Conservation (phyloP, 1,140 invertebrate species). For the Sycophila sp. region DNA sequence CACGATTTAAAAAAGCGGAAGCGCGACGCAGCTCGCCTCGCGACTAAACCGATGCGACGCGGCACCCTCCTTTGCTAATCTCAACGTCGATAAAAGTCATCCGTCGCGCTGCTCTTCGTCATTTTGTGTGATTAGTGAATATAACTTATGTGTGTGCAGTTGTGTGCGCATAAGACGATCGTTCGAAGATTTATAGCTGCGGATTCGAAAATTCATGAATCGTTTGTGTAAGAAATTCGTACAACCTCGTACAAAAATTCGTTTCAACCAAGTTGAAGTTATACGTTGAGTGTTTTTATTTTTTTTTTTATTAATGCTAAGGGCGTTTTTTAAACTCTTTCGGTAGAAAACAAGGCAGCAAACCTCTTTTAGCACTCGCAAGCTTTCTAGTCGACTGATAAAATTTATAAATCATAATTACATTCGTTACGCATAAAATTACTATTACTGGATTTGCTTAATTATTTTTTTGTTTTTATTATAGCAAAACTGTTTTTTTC, state of each 20-base stretch:
- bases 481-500: too few relatives aligned
- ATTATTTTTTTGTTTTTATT: background rate
- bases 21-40: background rate
- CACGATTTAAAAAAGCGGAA: slow-evolving; percentile 25
- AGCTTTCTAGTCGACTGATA: background rate
- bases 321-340: too few relatives aligned
- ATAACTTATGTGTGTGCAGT: slow-evolving; percentile 24
- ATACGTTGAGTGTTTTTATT: too few relatives aligned
- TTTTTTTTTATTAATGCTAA: too few relatives aligned
- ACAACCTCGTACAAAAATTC: too few relatives aligned
- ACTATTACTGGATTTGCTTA: background rate
- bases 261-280: too few relatives aligned
- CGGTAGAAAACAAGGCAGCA: background rate
- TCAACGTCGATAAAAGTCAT: background rate
- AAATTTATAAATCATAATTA: background rate
- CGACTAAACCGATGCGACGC: background rate
- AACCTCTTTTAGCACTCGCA: background rate
- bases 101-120: background rate
- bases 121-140: slow-evolving; percentile 9
- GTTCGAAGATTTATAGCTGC: background rate
- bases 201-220: slow-evolving; percentile 9
- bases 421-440: too few relatives aligned
- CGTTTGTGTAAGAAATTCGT: slow-evolving; percentile 37
- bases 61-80: background rate
- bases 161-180: slow-evolving; percentile 17